phyloP scores from a whole-genome alignment of 2,797 vertebrate genomes.

The Eutrigla gurnardus region DNA sequence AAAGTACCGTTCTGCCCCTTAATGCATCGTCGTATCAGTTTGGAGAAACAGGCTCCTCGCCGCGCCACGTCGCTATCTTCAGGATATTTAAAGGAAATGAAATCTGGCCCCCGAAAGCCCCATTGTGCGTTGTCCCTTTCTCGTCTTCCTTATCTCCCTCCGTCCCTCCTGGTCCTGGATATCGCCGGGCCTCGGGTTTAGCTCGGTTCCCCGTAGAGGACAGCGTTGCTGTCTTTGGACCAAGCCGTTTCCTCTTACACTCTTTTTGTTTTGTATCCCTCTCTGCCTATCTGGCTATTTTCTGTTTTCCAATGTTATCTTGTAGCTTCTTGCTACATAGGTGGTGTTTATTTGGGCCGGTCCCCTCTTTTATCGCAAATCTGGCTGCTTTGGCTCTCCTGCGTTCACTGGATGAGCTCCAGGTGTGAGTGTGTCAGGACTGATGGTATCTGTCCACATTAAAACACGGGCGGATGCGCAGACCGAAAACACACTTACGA shows the following conservation, averaged over 20 bases:
- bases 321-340: slow-evolving; percentile 43
- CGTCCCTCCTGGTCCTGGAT: slow-evolving; percentile 36
- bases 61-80: slow-evolving; percentile 46
- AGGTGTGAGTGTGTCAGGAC: slow-evolving; percentile 50
- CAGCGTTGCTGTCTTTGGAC: slow-evolving; percentile 73
- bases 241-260: slow-evolving; percentile 50
- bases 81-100: slow-evolving; percentile 71
- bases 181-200: slow-evolving; percentile 43
- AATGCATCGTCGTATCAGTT: slow-evolving; percentile 42
- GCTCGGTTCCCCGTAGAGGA: slow-evolving; percentile 36
- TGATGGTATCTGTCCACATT: slow-evolving; percentile 49
- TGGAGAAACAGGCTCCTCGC: slow-evolving; percentile 21
- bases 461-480: slow-evolving; percentile 36
- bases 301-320: slow-evolving; percentile 56
- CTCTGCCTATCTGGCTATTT: slow-evolving; percentile 35
- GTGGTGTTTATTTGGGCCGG: slow-evolving; percentile 63
- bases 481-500: slow-evolving; percentile 7
- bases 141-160: slow-evolving; percentile 52
- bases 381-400: slow-evolving; percentile 28
- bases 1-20: slow-evolving; percentile 30
- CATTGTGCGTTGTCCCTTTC: slow-evolving; percentile 47
- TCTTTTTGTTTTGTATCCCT: slow-evolving; percentile 7
- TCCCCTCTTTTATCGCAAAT: slow-evolving; percentile 51
- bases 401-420: slow-evolving; percentile 60
- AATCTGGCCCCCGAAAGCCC: slow-evolving; percentile 47